These are phyloP conservation scores for Drosophila parabipectinata DNA, from an alignment of 1,140 invertebrate species.

Conservation along the genomic window DNA sequence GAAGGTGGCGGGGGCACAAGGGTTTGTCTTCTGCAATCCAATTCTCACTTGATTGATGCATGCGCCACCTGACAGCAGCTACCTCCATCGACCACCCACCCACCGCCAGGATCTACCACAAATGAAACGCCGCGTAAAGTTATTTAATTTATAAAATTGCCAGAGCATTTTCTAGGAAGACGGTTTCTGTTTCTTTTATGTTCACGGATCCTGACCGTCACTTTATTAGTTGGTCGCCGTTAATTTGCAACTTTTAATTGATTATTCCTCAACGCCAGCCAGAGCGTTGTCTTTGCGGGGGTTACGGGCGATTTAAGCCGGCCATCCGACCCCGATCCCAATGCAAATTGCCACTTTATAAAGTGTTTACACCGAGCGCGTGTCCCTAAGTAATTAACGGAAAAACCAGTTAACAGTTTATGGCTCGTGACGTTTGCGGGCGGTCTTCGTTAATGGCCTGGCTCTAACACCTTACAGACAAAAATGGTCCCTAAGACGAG, in stretches of 20 bases:
- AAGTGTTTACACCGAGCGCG: constrained; percentile 72
- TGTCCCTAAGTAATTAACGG: constrained; percentile 74
- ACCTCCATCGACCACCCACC: not conserved
- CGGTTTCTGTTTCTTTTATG: constrained; percentile 20
- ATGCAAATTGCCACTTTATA: constrained; percentile 72
- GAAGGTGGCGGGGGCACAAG: not conserved
- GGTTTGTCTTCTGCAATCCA: constrained; percentile 70
- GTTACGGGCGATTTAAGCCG: constrained; percentile 6
- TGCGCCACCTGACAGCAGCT: constrained; percentile 69
- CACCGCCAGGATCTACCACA: constrained; percentile 25
- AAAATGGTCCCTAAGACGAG: not conserved
- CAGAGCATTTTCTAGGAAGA: constrained; percentile 38
- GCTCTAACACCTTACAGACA: constrained; percentile 23
- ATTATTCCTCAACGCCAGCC: constrained; percentile 56
- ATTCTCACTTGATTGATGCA: constrained; percentile 81
- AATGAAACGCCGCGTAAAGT: constrained; percentile 61
- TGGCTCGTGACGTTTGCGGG: constrained; percentile 60
- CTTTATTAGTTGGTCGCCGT: constrained; percentile 64
- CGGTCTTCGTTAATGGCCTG: constrained; percentile 17
- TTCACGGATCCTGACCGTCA: constrained; percentile 7
- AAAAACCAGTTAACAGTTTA: constrained; percentile 60
- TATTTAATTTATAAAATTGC: constrained; percentile 82
- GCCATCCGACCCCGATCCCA: constrained; percentile 20
- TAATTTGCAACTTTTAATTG: constrained; percentile 81
- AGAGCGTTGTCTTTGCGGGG: constrained; percentile 7